Evolutionary conservation across 2,888 invertebrate species (phyloP).

Genomic region (Synanthedon myopaeformis): DNA sequence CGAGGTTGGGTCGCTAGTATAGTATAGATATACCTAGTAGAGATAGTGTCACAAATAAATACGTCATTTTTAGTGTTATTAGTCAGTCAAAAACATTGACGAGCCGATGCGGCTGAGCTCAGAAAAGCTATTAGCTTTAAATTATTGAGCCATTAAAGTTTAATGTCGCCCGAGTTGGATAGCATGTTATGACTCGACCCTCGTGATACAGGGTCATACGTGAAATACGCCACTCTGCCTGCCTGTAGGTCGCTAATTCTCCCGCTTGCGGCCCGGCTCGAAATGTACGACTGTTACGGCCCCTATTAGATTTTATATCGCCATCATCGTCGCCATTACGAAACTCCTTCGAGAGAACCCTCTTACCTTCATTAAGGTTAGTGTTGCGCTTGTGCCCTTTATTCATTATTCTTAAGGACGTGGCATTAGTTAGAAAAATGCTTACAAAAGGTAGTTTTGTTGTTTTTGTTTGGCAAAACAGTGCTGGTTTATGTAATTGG

Average conservation of each 20-base stretch:
- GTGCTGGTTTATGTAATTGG: not conserved
- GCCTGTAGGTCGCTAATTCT: constrained; percentile 22
- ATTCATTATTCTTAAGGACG: constrained; percentile 52
- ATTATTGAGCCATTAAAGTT: not conserved
- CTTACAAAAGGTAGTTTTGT: constrained; percentile 11
- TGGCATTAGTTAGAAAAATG: constrained; percentile 46
- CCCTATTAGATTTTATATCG: constrained; percentile 58
- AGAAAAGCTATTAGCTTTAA: not conserved
- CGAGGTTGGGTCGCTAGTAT: too few relatives aligned
- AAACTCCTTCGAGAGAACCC: constrained; percentile 38
- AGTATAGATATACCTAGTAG: too few relatives aligned
- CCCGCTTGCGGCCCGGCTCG: constrained; percentile 11
- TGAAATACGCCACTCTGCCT: constrained; percentile 6
- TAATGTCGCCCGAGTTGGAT: not conserved
- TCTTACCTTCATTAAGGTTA: constrained; percentile 51
- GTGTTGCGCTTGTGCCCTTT: constrained; percentile 30
- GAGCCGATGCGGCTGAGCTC: too few relatives aligned
- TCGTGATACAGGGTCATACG: constrained; percentile 6
- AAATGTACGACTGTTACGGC: constrained; percentile 35
- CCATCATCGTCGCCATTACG: constrained; percentile 47
- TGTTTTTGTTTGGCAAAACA: constrained; percentile 1
- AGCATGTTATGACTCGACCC: constrained; percentile 4
- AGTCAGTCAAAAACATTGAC: too few relatives aligned
- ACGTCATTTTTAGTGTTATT: too few relatives aligned
- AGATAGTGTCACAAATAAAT: too few relatives aligned